Evolutionary conservation across 2,888 invertebrate species (phyloP), one percentile per base, ranked within the genome.

Genomic region (Eugnorisma glareosa): DNA sequence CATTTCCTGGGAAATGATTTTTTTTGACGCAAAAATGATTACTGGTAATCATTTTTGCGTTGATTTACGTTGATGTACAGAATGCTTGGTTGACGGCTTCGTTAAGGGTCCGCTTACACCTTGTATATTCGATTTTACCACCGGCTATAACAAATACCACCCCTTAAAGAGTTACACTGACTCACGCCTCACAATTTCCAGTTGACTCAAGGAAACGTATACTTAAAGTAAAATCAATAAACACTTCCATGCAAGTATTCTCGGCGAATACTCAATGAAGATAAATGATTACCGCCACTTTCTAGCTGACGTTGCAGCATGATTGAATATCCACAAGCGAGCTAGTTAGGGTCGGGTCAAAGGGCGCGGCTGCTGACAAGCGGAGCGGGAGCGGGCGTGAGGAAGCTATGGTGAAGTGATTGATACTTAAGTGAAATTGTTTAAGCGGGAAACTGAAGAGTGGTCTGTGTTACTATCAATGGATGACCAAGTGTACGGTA

Each of bases 331-430:
- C 80, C 79, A 81, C 80, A 81, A 81, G 71, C 66, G 5, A 10
- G 81, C 81, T 71, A 84, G 84, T 84, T 84, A 84, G 81, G 37
- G 31, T 8, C 51, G 43, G 81, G 80, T 79, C 81, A 81, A 24
- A 84, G 84, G 84, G 71, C 81, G 59, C 54, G n/a, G 5, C 5
- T 24, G 67, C 21, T 31, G 54, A 31, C 48, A 51, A 64, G 79
- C 51, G 67, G 40, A 40, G 45, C 79, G 48, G 79, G n/a, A 48
- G 64, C 59, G 45, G 48, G 10, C 35, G 21, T 35, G 21, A n/a
- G 43, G 68, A n/a, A 70, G 43, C 61, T 40, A 1, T 13, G 24
- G 15, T 51, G 18, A 40, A 18, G 51, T 84, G 70, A 84, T 84
- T 80, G 43, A 67, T 71, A 40, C 40, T 35, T 48, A 1, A n/a